Evolutionary conservation across 1,140 invertebrate species (phyloP), one percentile per base, ranked within the genome.

Genomic region (Wasmannia auropunctata): DNA sequence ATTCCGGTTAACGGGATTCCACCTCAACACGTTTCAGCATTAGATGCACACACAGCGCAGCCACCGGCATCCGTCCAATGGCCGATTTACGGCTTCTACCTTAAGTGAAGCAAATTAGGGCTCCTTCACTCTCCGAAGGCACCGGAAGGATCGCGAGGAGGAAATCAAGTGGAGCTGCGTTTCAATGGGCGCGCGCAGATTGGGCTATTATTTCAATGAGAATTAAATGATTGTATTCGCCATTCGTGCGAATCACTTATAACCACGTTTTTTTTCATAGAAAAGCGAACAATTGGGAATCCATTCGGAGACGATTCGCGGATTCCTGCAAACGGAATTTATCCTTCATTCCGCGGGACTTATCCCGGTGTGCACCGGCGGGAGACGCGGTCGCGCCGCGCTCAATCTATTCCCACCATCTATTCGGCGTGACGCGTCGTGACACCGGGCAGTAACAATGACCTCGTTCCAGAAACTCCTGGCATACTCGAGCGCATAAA

Each of bases 391-490:
- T n/a, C n/a, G n/a, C n/a, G n/a, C n/a, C n/a, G n/a, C 63, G 62
- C 43, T 69, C 34, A 46, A 69, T 80, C 77, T 80, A 11, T n/a
- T 40, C 34, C 31, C 11, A 16, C 46, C 49, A 80, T 80, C 63
- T 40, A 80, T 37, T 67, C 43, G 43, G 31, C 62, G 31, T 34
- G 46, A 34, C 34, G 46, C 22, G 77, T 31, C 62, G 46, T 54
- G 31, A 54, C 37, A 60, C 28, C 28, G 28, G 14, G 31, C 62
- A 69, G 62, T 69, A 80, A 80, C 77, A 69, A 80, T 80, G 77
- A 69, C 77, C 77, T 69, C 46, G 49, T 80, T 69, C 22, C 46
- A 80, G 56, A 69, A 80, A 69, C 34, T 69, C 77, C 16, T 14
- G 28, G n/a, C 62, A 54, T 80, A 67, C 60, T 54, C 77, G 49